These are phyloP conservation scores for Drosophila merina DNA, from an alignment of 2,888 invertebrate species.

Conservation along the genomic window DNA sequence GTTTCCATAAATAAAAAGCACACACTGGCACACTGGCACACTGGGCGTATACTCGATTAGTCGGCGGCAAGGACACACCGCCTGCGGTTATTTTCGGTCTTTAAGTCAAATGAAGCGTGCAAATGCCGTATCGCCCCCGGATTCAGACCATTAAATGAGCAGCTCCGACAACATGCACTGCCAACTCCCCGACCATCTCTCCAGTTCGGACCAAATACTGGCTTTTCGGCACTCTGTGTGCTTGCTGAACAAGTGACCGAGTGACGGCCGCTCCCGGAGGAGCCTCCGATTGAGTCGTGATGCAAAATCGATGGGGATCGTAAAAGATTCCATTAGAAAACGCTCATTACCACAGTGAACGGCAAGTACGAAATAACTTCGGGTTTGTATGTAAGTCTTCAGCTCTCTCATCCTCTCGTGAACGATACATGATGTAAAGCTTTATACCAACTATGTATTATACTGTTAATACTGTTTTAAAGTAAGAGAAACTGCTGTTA, in stretches of 20 bases:
- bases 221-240: constrained; percentile 10
- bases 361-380: too few species aligned
- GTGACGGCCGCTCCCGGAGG: constrained; percentile 32
- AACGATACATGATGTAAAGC: too few species aligned
- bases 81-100: constrained; percentile 73
- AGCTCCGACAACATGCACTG: constrained; percentile 62
- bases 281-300: constrained; percentile 69
- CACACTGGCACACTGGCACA: constrained; percentile 55
- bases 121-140: constrained; percentile 70
- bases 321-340: constrained; percentile 42
- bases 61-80: constrained; percentile 35
- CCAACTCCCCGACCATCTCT: constrained; percentile 45
- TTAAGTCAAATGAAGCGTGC: constrained; percentile 79
- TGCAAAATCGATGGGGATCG: constrained; percentile 67
- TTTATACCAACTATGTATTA: too few species aligned
- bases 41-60: constrained; percentile 71
- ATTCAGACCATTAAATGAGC: constrained; percentile 71
- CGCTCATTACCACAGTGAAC: constrained; percentile 18
- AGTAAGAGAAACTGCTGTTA: too few species aligned
- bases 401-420: too few species aligned
- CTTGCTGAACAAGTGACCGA: constrained; percentile 57
- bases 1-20: constrained; percentile 53
- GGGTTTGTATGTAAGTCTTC: too few species aligned
- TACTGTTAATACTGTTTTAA: too few species aligned
- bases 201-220: background rate